These are phyloP conservation scores for Drosophila obscura DNA, from an alignment of 1,140 invertebrate species.

Conservation along the genomic window DNA sequence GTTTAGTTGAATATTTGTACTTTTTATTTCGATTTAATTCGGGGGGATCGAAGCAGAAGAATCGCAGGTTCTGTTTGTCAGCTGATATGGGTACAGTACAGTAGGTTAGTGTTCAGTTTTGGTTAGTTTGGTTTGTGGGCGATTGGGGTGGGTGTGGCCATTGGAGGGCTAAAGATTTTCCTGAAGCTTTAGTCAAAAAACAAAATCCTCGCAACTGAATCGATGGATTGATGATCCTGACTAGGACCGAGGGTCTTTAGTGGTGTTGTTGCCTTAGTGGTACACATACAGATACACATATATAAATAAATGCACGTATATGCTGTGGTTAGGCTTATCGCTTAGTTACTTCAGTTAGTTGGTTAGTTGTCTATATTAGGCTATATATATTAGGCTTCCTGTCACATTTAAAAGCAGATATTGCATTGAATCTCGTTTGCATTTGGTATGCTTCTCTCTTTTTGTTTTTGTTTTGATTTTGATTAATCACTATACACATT, in stretches of 20 bases:
- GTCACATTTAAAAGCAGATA: slow-evolving; percentile 54
- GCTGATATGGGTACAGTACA: slow-evolving; percentile 40
- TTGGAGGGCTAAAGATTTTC: slow-evolving; percentile 12
- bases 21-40: slow-evolving; percentile 79
- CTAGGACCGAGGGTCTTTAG: slow-evolving; percentile 8
- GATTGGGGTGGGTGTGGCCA: slow-evolving; percentile 8
- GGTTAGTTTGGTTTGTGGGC: slow-evolving; percentile 15
- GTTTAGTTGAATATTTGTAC: slow-evolving; percentile 80
- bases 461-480: slow-evolving; percentile 13
- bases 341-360: slow-evolving; percentile 29
- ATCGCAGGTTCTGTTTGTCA: slow-evolving; percentile 22
- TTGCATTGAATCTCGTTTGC: slow-evolving; percentile 17
- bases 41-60: slow-evolving; percentile 74
- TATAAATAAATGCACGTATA: slow-evolving; percentile 34
- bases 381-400: slow-evolving; percentile 18
- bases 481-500: slow-evolving; percentile 54
- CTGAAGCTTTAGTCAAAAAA: slow-evolving; percentile 40
- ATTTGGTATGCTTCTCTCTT: slow-evolving; percentile 14
- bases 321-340: slow-evolving; percentile 33
- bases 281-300: slow-evolving; percentile 11
- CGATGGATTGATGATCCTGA: no score
- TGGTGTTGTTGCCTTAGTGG: neutral
- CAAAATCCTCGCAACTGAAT: slow-evolving; percentile 8
- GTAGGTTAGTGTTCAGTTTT: slow-evolving; percentile 18
- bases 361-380: slow-evolving; percentile 12